Conservation (phyloP, 2,797 vertebrate species). For the Crypturellus tataupa region DNA sequence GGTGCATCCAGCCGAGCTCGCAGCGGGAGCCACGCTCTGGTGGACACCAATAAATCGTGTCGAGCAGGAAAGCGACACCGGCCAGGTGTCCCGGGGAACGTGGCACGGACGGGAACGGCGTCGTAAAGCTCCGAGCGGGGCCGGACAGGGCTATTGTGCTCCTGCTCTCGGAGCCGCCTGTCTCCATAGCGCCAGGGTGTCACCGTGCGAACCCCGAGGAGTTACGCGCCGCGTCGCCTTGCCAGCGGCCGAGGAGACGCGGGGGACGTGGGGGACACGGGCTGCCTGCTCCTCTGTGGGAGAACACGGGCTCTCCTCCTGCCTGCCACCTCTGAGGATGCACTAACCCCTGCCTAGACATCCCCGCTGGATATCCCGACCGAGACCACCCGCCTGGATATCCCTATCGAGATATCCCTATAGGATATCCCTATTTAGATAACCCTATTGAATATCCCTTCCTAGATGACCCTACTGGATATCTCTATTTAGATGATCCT, state of each 20-base stretch:
- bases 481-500: too few relatives aligned
- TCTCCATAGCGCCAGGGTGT: not conserved
- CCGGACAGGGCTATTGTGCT: not conserved
- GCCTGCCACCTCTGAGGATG: too few relatives aligned
- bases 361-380: too few relatives aligned
- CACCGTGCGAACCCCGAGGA: not conserved
- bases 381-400: too few relatives aligned
- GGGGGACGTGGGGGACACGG: not conserved
- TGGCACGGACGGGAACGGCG: not conserved
- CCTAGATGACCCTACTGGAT: too few relatives aligned
- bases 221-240: not conserved
- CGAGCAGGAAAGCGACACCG: not conserved
- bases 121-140: not conserved
- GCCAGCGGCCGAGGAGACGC: not conserved
- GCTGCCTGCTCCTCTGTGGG: not conserved
- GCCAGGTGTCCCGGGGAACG: not conserved
- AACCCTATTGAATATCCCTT: too few relatives aligned
- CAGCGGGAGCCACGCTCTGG: not conserved
- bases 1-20: not conserved
- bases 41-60: not conserved
- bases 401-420: too few relatives aligned
- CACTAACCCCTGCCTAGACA: too few relatives aligned
- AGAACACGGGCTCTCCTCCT: too few relatives aligned
- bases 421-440: too few relatives aligned
- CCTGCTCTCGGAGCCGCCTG: not conserved